Percentiles rank a stretch among this genome's conserved stretches.
phyloP scores from a whole-genome alignment of 2,888 invertebrate genomes.

The Spilarctia lutea region DNA sequence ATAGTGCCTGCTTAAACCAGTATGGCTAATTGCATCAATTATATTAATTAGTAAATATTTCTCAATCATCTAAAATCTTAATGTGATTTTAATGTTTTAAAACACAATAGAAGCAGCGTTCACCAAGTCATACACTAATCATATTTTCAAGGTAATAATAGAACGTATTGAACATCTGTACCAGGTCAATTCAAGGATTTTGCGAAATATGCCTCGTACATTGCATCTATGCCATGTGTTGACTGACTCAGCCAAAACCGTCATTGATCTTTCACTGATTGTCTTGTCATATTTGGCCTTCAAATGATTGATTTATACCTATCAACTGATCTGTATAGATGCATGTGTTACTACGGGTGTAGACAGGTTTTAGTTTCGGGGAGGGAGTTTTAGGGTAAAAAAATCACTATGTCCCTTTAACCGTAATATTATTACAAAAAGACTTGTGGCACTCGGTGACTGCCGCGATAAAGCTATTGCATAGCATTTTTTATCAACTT shows the following conservation, averaged over 20 bases:
- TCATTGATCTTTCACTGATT: background rate
- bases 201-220: slow-evolving; percentile 51
- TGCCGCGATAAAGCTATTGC: too few species aligned
- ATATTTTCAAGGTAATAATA: slow-evolving; percentile 78
- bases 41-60: slow-evolving; percentile 22
- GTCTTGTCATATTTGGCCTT: background rate
- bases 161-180: slow-evolving; percentile 61
- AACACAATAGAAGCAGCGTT: slow-evolving; percentile 38
- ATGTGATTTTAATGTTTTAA: slow-evolving; percentile 52
- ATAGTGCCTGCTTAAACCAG: too few species aligned
- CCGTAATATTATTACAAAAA: too few species aligned
- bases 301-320: background rate
- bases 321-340: background rate
- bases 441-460: too few species aligned
- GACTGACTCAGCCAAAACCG: slow-evolving; percentile 3
- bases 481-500: too few species aligned
- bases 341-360: too few species aligned
- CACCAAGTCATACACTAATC: slow-evolving; percentile 66
- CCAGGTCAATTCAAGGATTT: slow-evolving; percentile 58
- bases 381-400: too few species aligned
- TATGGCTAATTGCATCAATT: background rate
- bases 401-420: too few species aligned
- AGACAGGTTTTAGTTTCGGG: too few species aligned
- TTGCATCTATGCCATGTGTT: slow-evolving; percentile 5
- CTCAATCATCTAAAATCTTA: slow-evolving; percentile 47